These are phyloP conservation scores for Copsychus sechellarum DNA, from an alignment of 2,113 vertebrate species.

Conservation along the genomic window DNA sequence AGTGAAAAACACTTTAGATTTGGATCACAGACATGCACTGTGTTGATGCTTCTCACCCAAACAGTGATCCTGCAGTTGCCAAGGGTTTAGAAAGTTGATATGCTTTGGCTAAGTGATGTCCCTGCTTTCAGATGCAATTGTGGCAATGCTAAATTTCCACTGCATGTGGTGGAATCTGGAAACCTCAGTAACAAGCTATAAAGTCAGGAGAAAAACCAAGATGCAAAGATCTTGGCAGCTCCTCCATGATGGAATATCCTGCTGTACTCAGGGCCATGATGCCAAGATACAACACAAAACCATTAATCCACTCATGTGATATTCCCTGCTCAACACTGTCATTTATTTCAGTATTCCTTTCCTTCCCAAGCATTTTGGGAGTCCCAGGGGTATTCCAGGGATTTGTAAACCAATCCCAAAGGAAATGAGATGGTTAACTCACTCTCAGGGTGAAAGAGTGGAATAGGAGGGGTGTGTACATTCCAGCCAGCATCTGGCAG, in stretches of 20 bases:
- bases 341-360: neutral
- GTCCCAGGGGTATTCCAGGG: neutral
- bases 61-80: neutral
- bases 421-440: neutral
- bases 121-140: neutral
- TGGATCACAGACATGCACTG: neutral
- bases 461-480: neutral
- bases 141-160: neutral
- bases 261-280: neutral
- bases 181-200: neutral
- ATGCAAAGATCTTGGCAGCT: neutral
- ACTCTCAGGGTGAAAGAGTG: neutral
- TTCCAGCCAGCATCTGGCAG: accelerated
- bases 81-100: neutral
- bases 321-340: neutral
- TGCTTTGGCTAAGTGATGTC: neutral
- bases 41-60: neutral
- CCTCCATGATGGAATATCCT: neutral
- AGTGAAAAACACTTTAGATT: neutral
- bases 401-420: neutral
- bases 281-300: neutral
- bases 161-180: neutral
- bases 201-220: slow-evolving; percentile 10
- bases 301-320: neutral
- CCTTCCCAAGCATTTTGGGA: neutral